These are phyloP conservation scores for Sander vitreus DNA, from an alignment of 2,113 vertebrate genomes.

Conservation along the genomic window DNA sequence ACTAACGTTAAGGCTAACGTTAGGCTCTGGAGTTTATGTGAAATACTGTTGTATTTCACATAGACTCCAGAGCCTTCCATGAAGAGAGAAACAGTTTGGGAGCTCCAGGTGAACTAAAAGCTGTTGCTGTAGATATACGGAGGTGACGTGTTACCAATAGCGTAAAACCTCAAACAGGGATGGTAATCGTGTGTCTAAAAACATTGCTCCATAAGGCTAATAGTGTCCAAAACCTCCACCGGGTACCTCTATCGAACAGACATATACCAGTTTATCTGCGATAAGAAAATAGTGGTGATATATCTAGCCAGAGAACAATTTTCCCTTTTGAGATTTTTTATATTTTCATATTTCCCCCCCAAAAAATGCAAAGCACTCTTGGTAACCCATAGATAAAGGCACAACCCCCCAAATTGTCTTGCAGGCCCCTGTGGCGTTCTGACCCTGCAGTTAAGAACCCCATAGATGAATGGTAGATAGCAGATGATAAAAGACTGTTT, in stretches of 20 bases:
- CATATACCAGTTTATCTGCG: not conserved
- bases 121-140: no score
- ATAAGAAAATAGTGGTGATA: not conserved
- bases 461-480: conserved; percentile 27
- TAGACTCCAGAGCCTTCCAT: no score
- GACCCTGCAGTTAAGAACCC: conserved; percentile 11
- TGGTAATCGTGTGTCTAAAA: not conserved
- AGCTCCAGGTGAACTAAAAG: no score
- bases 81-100: no score
- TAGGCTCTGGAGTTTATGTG: no score
- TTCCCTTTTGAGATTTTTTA: not conserved
- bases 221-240: not conserved
- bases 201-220: not conserved
- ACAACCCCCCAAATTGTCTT: not conserved
- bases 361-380: not conserved
- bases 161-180: no score
- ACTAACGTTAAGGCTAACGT: no score
- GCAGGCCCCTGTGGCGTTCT: not conserved
- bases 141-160: no score
- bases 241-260: not conserved
- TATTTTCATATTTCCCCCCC: not conserved
- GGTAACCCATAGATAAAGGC: not conserved
- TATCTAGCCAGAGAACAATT: not conserved
- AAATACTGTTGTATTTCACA: no score
- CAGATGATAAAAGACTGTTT: conserved; percentile 53